phyloP scores from a whole-genome alignment of 2,113 vertebrate species.

The Oreocharis arfaki region DNA sequence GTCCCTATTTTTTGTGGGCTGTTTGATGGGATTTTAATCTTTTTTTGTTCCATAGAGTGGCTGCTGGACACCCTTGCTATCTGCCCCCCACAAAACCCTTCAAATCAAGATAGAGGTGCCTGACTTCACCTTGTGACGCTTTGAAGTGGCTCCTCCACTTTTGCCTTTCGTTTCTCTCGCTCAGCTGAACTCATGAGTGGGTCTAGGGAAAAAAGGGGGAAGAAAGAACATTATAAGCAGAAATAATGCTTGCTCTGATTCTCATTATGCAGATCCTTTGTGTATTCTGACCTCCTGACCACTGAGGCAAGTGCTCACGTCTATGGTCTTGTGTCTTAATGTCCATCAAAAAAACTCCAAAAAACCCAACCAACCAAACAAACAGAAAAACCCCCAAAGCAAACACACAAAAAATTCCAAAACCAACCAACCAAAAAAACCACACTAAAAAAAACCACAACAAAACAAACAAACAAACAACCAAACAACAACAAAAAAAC shows the following conservation, averaged over 20 bases:
- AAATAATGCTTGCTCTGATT: neutral
- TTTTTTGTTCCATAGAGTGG: too few relatives aligned
- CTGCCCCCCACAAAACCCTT: rapidly evolving
- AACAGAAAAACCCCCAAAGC: neutral
- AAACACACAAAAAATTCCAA: neutral
- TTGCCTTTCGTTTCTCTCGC: neutral
- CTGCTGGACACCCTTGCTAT: neutral
- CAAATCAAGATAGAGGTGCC: neutral
- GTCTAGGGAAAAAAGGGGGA: neutral
- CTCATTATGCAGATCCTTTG: neutral
- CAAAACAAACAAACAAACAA: neutral
- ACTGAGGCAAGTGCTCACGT: neutral
- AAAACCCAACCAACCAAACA: too few relatives aligned
- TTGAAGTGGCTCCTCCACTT: neutral
- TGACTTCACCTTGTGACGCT: neutral
- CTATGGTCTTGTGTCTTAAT: neutral
- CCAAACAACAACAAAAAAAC: too few relatives aligned
- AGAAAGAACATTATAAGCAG: neutral
- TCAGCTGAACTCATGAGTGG: neutral
- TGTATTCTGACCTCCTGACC: neutral
- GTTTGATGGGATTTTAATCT: rapidly evolving
- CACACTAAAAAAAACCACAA: neutral
- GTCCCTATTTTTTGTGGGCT: neutral
- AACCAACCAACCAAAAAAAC: neutral
- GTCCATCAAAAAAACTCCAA: neutral